Conservation (phyloP, 1,140 invertebrate genomes). For the Drosophila eugracilis region DNA sequence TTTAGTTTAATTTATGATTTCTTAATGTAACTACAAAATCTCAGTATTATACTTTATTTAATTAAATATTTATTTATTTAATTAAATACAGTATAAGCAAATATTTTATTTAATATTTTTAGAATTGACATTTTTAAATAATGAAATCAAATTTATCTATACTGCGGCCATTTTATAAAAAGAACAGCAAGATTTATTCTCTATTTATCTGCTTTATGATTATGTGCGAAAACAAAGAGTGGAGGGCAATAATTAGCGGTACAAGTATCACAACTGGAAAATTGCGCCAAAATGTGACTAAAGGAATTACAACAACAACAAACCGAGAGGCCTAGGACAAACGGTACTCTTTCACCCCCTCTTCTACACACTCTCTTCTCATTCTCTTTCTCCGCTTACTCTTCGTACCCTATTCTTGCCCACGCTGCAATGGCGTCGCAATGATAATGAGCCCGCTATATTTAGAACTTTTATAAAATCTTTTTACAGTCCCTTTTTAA, state of each 20-base stretch:
- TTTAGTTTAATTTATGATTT: not conserved
- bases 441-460: slow-evolving; percentile 5
- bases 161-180: slow-evolving; percentile 58
- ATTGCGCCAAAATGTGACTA: slow-evolving; percentile 56
- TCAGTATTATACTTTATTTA: too few species aligned
- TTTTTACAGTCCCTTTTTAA: not conserved
- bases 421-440: slow-evolving; percentile 63
- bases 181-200: slow-evolving; percentile 16
- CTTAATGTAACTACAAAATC: too few species aligned
- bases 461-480: slow-evolving; percentile 14
- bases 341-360: slow-evolving; percentile 60
- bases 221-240: not conserved
- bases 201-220: slow-evolving; percentile 2
- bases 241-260: slow-evolving; percentile 43
- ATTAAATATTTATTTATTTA: not conserved
- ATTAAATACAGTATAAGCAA: too few species aligned
- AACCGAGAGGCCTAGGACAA: slow-evolving; percentile 24
- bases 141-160: too few species aligned
- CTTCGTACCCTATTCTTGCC: slow-evolving; percentile 8
- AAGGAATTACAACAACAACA: slow-evolving; percentile 18
- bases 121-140: too few species aligned
- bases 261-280: slow-evolving; percentile 48
- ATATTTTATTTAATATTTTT: too few species aligned
- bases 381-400: not conserved
- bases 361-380: slow-evolving; percentile 5